Conservation (phyloP, 2,888 invertebrate species). For the Eilema caniola region DNA sequence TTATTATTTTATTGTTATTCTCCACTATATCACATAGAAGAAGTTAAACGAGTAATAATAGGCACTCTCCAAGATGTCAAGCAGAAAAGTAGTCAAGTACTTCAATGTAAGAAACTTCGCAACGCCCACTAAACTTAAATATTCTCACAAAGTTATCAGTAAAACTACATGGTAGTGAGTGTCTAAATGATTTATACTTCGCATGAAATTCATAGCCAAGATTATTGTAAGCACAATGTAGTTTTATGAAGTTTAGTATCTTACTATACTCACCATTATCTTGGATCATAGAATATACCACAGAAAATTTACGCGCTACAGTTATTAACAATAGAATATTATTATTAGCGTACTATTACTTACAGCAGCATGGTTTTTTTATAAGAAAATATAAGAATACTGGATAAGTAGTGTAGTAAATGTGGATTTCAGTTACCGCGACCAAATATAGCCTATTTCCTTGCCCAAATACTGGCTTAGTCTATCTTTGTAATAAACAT, state of each 20-base stretch:
- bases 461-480: too few species aligned
- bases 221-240: conserved; percentile 4
- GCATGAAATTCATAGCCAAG: not conserved
- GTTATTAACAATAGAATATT: not conserved
- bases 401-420: too few species aligned
- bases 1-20: not conserved
- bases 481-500: too few species aligned
- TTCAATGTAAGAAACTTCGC: not conserved
- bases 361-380: not conserved
- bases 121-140: not conserved
- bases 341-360: not conserved
- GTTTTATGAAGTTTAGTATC: not conserved
- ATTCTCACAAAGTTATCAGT: not conserved
- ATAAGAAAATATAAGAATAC: conserved; percentile 8
- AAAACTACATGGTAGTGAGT: not conserved
- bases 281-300: not conserved
- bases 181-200: not conserved
- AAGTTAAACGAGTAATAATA: not conserved
- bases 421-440: too few species aligned
- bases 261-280: not conserved
- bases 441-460: too few species aligned
- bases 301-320: not conserved
- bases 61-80: not conserved
- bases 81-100: not conserved
- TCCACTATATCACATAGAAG: not conserved